Percentiles rank a stretch among this genome's conserved stretches.
These are phyloP conservation scores for Tenthredo mesomela DNA, from an alignment of 2,888 invertebrate genomes.

Conservation along the genomic window DNA sequence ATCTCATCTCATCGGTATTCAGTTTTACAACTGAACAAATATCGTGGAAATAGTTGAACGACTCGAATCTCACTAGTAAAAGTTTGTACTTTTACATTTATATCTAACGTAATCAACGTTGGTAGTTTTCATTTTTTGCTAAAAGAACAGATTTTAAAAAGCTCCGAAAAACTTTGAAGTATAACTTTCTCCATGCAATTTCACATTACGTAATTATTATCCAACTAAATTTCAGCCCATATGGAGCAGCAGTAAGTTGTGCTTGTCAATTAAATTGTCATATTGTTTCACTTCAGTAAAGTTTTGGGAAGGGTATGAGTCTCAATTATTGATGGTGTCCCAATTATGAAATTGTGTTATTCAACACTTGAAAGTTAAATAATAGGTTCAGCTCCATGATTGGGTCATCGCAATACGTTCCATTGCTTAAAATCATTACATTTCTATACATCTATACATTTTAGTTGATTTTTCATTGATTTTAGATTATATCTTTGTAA, in stretches of 20 bases:
- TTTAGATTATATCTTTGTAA: too few relatives aligned
- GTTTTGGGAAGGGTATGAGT: neutral
- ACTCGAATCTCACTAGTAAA: neutral
- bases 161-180: neutral
- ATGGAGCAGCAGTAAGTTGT: neutral
- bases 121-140: neutral
- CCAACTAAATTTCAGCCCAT: neutral
- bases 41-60: neutral
- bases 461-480: neutral
- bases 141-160: neutral
- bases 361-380: neutral
- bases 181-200: neutral
- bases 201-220: neutral
- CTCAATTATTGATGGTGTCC: neutral
- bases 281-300: neutral
- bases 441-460: too few relatives aligned
- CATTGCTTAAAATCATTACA: neutral
- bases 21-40: slow-evolving; percentile 6
- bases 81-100: neutral
- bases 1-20: slow-evolving; percentile 2
- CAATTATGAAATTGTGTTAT: neutral
- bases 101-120: neutral
- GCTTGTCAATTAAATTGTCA: neutral
- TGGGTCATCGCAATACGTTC: neutral
- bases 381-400: neutral